Evolutionary conservation across 1,140 invertebrate species (phyloP).

Genomic region (Papilio glaucus): DNA sequence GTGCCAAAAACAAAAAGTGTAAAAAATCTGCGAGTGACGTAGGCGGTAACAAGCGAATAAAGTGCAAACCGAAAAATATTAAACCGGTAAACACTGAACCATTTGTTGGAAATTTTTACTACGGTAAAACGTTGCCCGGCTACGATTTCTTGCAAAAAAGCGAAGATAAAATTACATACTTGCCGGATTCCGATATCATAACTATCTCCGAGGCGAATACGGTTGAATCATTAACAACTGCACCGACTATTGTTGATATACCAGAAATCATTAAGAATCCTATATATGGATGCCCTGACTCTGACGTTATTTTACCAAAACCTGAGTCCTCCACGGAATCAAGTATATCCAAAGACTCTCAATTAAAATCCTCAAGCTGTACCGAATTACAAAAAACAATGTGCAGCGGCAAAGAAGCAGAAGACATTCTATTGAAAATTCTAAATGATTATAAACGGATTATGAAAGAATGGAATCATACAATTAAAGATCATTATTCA

Average conservation of each 20-base stretch:
- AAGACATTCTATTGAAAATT: constrained; percentile 64
- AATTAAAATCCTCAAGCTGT: constrained; percentile 71
- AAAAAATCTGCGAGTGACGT: constrained; percentile 71
- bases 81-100: constrained; percentile 73
- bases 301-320: constrained; percentile 60
- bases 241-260: constrained; percentile 64
- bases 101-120: constrained; percentile 77
- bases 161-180: constrained; percentile 73
- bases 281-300: constrained; percentile 67
- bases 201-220: constrained; percentile 70
- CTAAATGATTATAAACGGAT: constrained; percentile 78
- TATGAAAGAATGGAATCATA: constrained; percentile 82
- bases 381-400: constrained; percentile 74
- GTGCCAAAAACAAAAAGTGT: constrained; percentile 59
- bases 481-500: constrained; percentile 74
- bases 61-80: constrained; percentile 64
- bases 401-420: constrained; percentile 51
- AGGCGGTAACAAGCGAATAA: constrained; percentile 63
- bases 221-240: constrained; percentile 62
- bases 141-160: constrained; percentile 65
- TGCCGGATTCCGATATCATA: constrained; percentile 73
- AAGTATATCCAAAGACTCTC: constrained; percentile 65
- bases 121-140: constrained; percentile 73
- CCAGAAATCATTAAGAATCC: constrained; percentile 74
- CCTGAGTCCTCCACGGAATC: constrained; percentile 62